Evolutionary conservation across 1,140 invertebrate genomes (phyloP).

Genomic region (Meteorus sp.): DNA sequence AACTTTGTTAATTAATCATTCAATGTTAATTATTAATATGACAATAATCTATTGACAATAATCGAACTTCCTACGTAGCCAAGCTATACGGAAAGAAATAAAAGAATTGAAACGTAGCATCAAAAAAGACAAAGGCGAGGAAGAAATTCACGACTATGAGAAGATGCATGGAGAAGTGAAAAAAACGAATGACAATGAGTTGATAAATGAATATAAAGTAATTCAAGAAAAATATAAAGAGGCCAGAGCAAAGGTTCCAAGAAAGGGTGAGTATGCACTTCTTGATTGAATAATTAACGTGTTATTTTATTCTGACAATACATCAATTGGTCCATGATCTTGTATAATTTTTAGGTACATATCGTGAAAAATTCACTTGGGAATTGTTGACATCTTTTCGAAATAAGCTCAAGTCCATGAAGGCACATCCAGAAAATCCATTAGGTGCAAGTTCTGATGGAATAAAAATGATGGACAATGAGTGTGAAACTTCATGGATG

Average conservation of each 20-base stretch:
- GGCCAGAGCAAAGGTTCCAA: constrained; percentile 66
- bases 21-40: constrained; percentile 21
- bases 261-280: constrained; percentile 63
- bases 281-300: constrained; percentile 27
- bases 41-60: no score
- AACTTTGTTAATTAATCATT: constrained; percentile 16
- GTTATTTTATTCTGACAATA: constrained; percentile 16
- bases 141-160: constrained; percentile 54
- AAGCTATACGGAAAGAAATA: constrained; percentile 77
- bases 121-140: constrained; percentile 65
- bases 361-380: constrained; percentile 72
- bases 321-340: no score
- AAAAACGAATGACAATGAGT: constrained; percentile 62
- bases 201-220: constrained; percentile 73
- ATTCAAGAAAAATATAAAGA: constrained; percentile 79
- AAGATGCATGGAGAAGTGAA: constrained; percentile 50
- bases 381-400: constrained; percentile 82
- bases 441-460: constrained; percentile 38
- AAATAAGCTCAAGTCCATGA: constrained; percentile 70
- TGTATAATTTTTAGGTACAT: constrained; percentile 40
- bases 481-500: constrained; percentile 74
- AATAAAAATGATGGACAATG: no score
- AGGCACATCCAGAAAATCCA: constrained; percentile 54
- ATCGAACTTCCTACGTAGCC: constrained; percentile 59
- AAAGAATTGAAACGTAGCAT: constrained; percentile 72